phyloP scores from a whole-genome alignment of 2,888 invertebrate species.

The Tipula vernalis region DNA sequence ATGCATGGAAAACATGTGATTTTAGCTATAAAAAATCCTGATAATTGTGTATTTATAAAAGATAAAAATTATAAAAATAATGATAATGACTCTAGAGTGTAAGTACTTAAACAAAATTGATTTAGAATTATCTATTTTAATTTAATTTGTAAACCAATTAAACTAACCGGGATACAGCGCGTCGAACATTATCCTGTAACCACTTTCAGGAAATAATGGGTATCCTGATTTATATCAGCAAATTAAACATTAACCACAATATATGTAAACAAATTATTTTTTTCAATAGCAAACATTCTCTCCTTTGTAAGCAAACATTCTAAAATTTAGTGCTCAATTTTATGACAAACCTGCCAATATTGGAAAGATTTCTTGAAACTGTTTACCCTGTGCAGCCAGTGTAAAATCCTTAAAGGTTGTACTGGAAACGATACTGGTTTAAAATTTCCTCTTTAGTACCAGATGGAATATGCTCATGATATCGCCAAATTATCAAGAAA shows the following conservation, averaged over 20 bases:
- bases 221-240: neutral
- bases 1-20: constrained; percentile 14
- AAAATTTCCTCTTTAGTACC: too few species aligned
- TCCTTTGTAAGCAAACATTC: too few species aligned
- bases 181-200: neutral
- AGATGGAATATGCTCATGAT: too few species aligned
- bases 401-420: too few species aligned
- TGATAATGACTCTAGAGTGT: constrained; percentile 6
- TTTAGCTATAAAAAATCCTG: constrained; percentile 13
- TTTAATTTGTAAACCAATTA: neutral
- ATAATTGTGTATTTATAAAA: neutral
- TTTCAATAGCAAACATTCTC: too few species aligned
- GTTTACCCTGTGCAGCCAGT: too few species aligned
- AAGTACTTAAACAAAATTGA: neutral
- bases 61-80: neutral
- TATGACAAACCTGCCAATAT: too few species aligned
- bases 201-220: neutral
- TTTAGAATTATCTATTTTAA: neutral
- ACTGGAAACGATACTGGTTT: too few species aligned
- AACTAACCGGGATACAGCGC: neutral
- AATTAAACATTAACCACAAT: neutral
- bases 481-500: too few species aligned
- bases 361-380: too few species aligned
- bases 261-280: too few species aligned
- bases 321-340: too few species aligned